Percentiles rank a stretch among this genome's conserved stretches.
Conservation (phyloP, 2,888 invertebrate species). For the Ochropleura plecta region DNA sequence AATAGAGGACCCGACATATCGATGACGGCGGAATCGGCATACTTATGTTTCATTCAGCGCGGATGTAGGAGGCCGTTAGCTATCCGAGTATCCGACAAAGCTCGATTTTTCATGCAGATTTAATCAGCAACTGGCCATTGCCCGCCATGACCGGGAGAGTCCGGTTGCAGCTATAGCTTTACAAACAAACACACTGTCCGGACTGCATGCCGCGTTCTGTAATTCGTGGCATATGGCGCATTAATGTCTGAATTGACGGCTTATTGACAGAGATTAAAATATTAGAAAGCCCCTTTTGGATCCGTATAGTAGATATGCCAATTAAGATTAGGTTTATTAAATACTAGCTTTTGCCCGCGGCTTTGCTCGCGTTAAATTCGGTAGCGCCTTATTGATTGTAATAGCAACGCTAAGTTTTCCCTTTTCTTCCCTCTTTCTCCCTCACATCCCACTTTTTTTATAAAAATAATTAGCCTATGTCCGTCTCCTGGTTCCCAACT, state of each 20-base stretch:
- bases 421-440: no score
- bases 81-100: constrained; percentile 75
- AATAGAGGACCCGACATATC: constrained; percentile 60
- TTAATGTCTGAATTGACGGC: constrained; percentile 61
- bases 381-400: no score
- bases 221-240: constrained; percentile 69
- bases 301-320: constrained; percentile 51
- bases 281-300: constrained; percentile 44
- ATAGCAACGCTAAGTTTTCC: no score
- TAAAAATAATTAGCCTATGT: no score
- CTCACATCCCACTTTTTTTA: no score
- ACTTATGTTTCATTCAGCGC: constrained; percentile 82
- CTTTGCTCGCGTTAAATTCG: no score
- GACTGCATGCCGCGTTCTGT: constrained; percentile 63
- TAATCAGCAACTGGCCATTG: constrained; percentile 79
- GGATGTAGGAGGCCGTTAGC: constrained; percentile 76
- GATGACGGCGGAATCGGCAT: constrained; percentile 69
- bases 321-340: constrained; percentile 55
- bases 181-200: constrained; percentile 69
- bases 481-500: no score
- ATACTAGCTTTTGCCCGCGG: no score
- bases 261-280: constrained; percentile 58
- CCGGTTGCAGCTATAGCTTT: constrained; percentile 43
- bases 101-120: constrained; percentile 87
- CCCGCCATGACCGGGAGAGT: constrained; percentile 37